These are phyloP conservation scores for Agrotis ipsilon DNA, from an alignment of 2,888 invertebrate genomes.

Conservation along the genomic window DNA sequence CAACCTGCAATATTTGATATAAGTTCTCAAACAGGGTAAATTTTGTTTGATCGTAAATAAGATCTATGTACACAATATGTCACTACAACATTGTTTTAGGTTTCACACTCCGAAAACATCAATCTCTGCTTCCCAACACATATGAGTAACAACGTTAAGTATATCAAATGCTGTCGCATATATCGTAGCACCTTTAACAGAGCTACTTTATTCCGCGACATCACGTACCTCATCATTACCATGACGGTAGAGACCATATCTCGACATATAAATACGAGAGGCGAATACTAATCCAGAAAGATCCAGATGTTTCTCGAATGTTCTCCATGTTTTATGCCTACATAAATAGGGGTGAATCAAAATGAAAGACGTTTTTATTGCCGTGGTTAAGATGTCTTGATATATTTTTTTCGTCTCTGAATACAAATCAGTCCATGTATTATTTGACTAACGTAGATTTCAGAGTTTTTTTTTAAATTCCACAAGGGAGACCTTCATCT, in stretches of 20 bases:
- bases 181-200: constrained; percentile 49
- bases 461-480: neutral
- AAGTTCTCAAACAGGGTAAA: neutral
- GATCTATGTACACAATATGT: neutral
- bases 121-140: constrained; percentile 36
- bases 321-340: constrained; percentile 13
- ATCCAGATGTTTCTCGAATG: constrained; percentile 41
- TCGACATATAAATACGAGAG: constrained; percentile 56
- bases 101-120: constrained; percentile 26
- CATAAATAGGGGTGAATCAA: constrained; percentile 30
- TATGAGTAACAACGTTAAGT: constrained; percentile 42
- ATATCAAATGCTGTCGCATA: constrained; percentile 54
- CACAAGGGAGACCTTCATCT: neutral
- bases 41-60: too few species aligned
- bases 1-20: too few species aligned
- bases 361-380: constrained; percentile 35
- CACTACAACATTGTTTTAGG: neutral
- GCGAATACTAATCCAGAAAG: constrained; percentile 58
- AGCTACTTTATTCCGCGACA: constrained; percentile 56
- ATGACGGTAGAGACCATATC: constrained; percentile 56
- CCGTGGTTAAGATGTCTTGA: neutral
- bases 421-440: constrained; percentile 8
- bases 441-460: neutral
- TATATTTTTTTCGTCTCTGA: neutral
- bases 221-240: constrained; percentile 62